Percentiles rank a stretch among this genome's conserved stretches.
Conservation (phyloP, 2,888 invertebrate species). For the Lycocerus yunnanus region DNA sequence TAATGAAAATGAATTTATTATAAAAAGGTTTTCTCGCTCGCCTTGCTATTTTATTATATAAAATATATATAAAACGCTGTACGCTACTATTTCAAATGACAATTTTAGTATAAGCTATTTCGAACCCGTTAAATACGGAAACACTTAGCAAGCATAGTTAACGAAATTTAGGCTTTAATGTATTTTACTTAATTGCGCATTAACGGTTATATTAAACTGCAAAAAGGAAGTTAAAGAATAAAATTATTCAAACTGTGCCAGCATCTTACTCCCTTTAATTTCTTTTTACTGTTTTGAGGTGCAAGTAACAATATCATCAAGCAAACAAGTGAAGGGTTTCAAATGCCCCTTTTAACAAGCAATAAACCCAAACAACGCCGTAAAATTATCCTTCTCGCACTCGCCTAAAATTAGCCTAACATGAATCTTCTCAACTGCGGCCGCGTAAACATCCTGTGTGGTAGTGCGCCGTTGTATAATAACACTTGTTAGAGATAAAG, state of each 20-base stretch:
- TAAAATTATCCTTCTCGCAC: slow-evolving; percentile 48
- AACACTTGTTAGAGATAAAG: slow-evolving; percentile 46
- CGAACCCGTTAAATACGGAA: slow-evolving; percentile 1
- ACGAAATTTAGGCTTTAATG: slow-evolving; percentile 2
- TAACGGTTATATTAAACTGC: slow-evolving; percentile 4
- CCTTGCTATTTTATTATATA: background rate
- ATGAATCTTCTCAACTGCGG: slow-evolving; percentile 45
- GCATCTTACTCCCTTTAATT: background rate
- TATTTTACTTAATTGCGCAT: slow-evolving; percentile 1
- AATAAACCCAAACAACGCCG: slow-evolving; percentile 47
- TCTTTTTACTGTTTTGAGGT: slow-evolving; percentile 7
- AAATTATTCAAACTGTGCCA: background rate
- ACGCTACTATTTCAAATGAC: background rate
- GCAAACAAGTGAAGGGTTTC: slow-evolving; percentile 40
- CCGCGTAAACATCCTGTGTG: slow-evolving; percentile 44
- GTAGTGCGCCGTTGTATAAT: slow-evolving; percentile 31
- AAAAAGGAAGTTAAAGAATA: background rate
- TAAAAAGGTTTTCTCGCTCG: background rate
- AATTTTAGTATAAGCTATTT: slow-evolving; percentile 2
- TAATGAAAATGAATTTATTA: background rate
- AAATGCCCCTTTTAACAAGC: slow-evolving; percentile 50
- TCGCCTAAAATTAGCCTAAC: slow-evolving; percentile 48
- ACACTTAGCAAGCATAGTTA: slow-evolving; percentile 2
- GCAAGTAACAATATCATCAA: slow-evolving; percentile 35
- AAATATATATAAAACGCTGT: background rate